Percentiles rank a stretch among this genome's conserved stretches.
These are phyloP conservation scores for Austrolebias charrua DNA, from an alignment of 2,797 vertebrate species.

Conservation along the genomic window DNA sequence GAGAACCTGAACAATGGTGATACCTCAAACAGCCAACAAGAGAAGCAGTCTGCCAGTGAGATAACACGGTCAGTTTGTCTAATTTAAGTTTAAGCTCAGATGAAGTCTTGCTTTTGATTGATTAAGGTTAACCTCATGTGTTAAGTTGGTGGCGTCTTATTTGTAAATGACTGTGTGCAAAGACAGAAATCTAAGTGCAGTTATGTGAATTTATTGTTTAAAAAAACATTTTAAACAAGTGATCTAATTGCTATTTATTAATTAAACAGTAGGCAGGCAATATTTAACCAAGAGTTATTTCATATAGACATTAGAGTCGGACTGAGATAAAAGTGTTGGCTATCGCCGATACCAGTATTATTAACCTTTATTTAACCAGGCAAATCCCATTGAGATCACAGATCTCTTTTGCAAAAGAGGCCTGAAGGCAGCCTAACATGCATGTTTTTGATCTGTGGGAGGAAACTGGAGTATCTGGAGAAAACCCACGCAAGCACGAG, in stretches of 20 bases:
- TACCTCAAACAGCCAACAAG: conserved; percentile 85
- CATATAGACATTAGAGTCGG: too few relatives aligned
- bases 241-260: background rate
- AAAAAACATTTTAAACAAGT: background rate
- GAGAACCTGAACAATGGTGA: conserved; percentile 92
- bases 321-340: too few relatives aligned
- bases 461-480: too few relatives aligned
- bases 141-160: background rate
- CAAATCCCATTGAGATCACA: too few relatives aligned
- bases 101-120: background rate
- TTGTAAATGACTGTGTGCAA: background rate
- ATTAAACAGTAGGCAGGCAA: background rate
- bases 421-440: too few relatives aligned
- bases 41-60: conserved; percentile 91
- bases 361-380: too few relatives aligned
- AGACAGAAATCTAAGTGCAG: background rate
- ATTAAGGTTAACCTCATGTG: background rate
- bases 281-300: background rate
- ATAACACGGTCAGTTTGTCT: conserved; percentile 88
- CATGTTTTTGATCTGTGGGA: too few relatives aligned
- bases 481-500: too few relatives aligned
- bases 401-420: too few relatives aligned
- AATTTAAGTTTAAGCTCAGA: background rate
- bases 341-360: too few relatives aligned
- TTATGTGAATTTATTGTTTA: background rate